Base-by-base conservation (phyloP, 2,888 invertebrate genomes). In the Torymus tubicola region DNA sequence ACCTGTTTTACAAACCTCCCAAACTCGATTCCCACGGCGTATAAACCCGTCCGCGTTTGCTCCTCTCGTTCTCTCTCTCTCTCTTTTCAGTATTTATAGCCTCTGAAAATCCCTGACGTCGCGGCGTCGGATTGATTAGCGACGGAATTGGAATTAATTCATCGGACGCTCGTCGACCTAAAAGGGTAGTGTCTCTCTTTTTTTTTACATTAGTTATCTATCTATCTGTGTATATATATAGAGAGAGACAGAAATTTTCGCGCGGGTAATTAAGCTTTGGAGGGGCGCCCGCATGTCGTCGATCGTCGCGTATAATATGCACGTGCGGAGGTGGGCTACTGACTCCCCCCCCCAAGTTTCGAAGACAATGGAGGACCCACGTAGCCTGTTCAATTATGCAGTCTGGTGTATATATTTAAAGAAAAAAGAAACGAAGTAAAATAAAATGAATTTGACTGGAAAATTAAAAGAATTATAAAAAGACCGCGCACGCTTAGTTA, bases 21-120 rank as follows among this genome's bases (percentile, higher is more conserved):
- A 52, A 72, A 53, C 71, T 53, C 61, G 18, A 63, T 72, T 72
- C 71, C 71, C 61, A 72, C 71, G 71, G 21, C 24, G 21, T 18
- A 12, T 3, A 18, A 18, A 52, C 1, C 18, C 12, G 52, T 52
- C 8, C 50, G 13, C 16, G 11, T 63, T 21, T 24, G 24, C 21
- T 24, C 24, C 61, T 14, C 18, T n/a, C 31, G 31, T 16, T n/a
- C 31, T 14, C 18, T n/a, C 31, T 21, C 31, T n/a, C 58, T 2
- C 11, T n/a, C n/a, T n/a, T n/a, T n/a, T n/a, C 14, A 21, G 10
- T 50, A 72, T 61, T 63, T 63, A 68, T 72, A 71, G 70, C 60
- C 58, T 10, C 13, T 21, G 3, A 67, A 67, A 67, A 67, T 67
- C 67, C 31, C 31, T 31, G 31, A 61, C 13, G 31, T 53, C 57